Percentiles rank a stretch among this genome's conserved stretches.
Conservation (phyloP, 1,140 invertebrate genomes). For the Arion vulgaris region DNA sequence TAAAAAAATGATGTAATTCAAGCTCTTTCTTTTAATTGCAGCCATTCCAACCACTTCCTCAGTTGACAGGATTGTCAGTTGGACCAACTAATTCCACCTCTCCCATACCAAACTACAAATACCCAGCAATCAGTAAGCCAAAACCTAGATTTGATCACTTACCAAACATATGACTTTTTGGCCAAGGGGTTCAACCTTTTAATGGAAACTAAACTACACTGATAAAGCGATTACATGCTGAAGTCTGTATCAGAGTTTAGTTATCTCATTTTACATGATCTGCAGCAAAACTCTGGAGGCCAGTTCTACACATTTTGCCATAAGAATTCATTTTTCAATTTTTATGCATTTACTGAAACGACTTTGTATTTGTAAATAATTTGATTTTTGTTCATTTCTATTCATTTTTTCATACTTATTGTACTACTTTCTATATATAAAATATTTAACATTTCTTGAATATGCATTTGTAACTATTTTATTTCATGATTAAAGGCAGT, state of each 20-base stretch:
- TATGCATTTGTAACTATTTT: background rate
- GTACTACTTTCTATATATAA: background rate
- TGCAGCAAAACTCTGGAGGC: conserved; percentile 39
- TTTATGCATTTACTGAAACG: too few relatives aligned
- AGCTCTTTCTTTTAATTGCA: conserved; percentile 17
- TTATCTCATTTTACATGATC: conserved; percentile 19
- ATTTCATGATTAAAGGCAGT: background rate
- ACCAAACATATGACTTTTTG: conserved; percentile 71
- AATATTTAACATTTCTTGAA: background rate
- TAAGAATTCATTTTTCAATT: background rate
- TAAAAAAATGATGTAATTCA: too few relatives aligned
- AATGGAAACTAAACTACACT: conserved; percentile 60
- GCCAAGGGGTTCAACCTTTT: conserved; percentile 70
- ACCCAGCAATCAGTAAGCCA: conserved; percentile 41
- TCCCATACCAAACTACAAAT: conserved; percentile 56
- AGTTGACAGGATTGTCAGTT: conserved; percentile 42
- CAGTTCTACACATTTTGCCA: conserved; percentile 20
- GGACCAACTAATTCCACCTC: conserved; percentile 38
- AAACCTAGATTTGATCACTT: conserved; percentile 57
- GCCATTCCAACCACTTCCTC: conserved; percentile 53
- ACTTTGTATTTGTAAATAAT: background rate
- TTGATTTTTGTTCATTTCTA: background rate
- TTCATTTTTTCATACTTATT: background rate
- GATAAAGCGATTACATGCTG: background rate
- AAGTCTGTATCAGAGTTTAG: conserved; percentile 1